Percentiles rank a stretch among this genome's conserved stretches.
These are phyloP conservation scores for Macaria liturata DNA, from an alignment of 2,888 invertebrate genomes.

Conservation along the genomic window DNA sequence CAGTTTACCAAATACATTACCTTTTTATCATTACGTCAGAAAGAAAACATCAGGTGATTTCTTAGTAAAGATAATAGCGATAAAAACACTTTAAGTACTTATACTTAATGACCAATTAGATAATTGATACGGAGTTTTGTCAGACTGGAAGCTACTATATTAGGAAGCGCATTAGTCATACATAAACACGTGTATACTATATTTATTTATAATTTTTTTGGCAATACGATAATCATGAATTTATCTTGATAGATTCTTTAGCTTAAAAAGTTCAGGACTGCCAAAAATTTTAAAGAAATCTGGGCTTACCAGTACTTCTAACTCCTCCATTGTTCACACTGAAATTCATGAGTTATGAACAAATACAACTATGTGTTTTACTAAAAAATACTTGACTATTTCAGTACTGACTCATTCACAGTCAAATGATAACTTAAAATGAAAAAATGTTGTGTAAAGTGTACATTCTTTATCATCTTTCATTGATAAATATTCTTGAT, in stretches of 20 bases:
- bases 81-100: constrained; percentile 28
- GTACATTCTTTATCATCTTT: constrained; percentile 10
- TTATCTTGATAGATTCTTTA: no score
- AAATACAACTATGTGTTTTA: no score
- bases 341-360: constrained; percentile 1
- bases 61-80: constrained; percentile 38
- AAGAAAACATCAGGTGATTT: constrained; percentile 34
- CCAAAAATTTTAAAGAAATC: no score
- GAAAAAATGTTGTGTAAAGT: constrained; percentile 2
- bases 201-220: no score
- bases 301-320: background rate
- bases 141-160: constrained; percentile 8
- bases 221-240: no score
- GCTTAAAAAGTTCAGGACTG: no score
- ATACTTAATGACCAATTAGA: constrained; percentile 15
- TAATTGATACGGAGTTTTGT: constrained; percentile 6
- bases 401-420: constrained; percentile 1
- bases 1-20: background rate
- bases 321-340: background rate
- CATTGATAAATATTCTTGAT: constrained; percentile 11
- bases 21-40: constrained; percentile 32
- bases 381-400: background rate
- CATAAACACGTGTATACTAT: no score
- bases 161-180: constrained; percentile 4
- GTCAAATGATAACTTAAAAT: constrained; percentile 8